Percentiles rank a stretch among this genome's conserved stretches.
Conservation (phyloP, 1,140 invertebrate species). For the Lysiphlebus fabarum region DNA sequence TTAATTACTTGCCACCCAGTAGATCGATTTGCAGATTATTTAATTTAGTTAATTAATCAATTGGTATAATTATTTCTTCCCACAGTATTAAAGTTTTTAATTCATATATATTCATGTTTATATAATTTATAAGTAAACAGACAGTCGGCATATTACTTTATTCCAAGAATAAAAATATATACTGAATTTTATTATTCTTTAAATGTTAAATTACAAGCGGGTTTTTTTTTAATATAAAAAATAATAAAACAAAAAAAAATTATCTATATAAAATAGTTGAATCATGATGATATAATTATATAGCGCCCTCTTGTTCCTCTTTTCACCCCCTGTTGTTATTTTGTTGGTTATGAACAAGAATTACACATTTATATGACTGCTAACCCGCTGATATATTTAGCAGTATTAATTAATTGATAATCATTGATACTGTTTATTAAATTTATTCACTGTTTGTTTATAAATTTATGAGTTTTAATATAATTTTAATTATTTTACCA, state of each 20-base stretch:
- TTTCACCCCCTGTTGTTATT: no score
- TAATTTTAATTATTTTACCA: no score
- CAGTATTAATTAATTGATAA: slow-evolving; percentile 30
- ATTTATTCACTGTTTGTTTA: slow-evolving; percentile 5
- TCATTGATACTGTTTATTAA: slow-evolving; percentile 13
- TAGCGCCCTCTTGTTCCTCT: no score
- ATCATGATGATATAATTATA: no score
- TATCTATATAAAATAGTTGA: no score
- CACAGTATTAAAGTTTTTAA: slow-evolving; percentile 23
- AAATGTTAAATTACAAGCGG: no score
- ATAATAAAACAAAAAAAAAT: no score
- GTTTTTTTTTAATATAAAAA: no score
- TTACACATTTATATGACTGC: no score
- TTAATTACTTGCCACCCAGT: slow-evolving; percentile 40
- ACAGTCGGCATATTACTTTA: slow-evolving; percentile 1
- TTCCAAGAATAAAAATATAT: no score
- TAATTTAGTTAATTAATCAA: slow-evolving; percentile 53
- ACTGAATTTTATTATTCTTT: no score
- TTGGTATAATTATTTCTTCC: slow-evolving; percentile 44
- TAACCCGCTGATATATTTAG: slow-evolving; percentile 4
- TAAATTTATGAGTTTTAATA: background rate
- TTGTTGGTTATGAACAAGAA: no score
- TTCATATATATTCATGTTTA: background rate
- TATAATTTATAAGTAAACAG: slow-evolving; percentile 17
- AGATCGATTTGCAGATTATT: slow-evolving; percentile 46